Conservation (phyloP, 2,113 vertebrate genomes). For the Zosterops japonicus region DNA sequence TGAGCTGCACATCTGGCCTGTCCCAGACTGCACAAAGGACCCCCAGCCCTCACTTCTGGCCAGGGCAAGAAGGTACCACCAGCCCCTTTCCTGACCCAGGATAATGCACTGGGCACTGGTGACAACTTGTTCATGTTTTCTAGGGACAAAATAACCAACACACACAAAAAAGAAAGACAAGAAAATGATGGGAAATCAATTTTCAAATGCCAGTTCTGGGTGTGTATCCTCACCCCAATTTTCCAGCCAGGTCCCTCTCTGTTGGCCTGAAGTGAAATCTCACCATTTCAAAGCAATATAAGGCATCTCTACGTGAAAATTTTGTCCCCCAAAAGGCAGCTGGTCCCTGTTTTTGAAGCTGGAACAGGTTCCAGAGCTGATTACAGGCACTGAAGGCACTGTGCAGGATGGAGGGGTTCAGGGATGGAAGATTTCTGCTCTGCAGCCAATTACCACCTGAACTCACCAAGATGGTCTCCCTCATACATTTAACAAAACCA, state of each 20-base stretch:
- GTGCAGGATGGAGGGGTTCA: not conserved
- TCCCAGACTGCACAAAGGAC: not conserved
- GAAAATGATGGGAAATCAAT: not conserved
- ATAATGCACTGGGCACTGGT: not conserved
- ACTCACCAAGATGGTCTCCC: not conserved
- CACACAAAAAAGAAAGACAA: not conserved
- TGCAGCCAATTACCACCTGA: conserved; percentile 47
- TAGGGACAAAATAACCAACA: not conserved
- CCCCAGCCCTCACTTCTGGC: not conserved
- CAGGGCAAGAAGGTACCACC: not conserved
- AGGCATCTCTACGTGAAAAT: not conserved
- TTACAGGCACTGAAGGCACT: not conserved
- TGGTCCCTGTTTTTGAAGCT: not conserved
- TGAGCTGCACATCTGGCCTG: not conserved
- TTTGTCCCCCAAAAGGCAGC: not conserved
- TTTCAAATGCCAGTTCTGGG: not conserved
- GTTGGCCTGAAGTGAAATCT: not conserved
- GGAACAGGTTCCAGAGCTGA: not conserved
- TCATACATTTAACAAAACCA: conserved; percentile 56
- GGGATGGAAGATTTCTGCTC: conserved; percentile 19
- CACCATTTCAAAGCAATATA: not conserved
- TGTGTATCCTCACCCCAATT: not conserved
- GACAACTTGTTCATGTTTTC: not conserved
- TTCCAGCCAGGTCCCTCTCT: not conserved
- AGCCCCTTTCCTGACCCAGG: not conserved